Base-by-base conservation (phyloP, 2,797 vertebrate species). In the Gymnopithys bicolor region DNA sequence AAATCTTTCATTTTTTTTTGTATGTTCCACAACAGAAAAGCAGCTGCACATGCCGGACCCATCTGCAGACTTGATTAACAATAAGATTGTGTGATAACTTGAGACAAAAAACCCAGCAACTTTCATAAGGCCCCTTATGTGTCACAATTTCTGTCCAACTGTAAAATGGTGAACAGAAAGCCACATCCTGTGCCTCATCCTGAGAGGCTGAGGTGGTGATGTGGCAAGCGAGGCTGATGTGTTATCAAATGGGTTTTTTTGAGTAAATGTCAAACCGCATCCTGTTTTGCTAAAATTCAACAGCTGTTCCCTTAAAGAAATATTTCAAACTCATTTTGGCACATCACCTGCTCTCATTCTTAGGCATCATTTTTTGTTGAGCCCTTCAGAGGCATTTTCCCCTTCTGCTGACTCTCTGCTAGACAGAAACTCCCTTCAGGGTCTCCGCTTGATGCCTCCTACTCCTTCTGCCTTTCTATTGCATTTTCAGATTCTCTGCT, bases 211-310 rank as follows among this genome's bases (percentile, higher is more conserved):
- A 60, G 43, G 35, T 63, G 68, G 5, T 62, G 7, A 1, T 93
- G 82, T 48, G 62, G 78, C 79, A 93, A 80, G 56, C 76, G 24
- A 80, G 21, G 28, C 22, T 55, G 39, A 49, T 70, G 49, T 1
- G 0, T 52, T 91, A 78, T 55, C 75, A 62, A 87, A 58, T 2
- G 3, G 1, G 1, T 2, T 76, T 84, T 82, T 82, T 41, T 84
- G 32, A 80, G 66, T 91, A 94, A 97, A 97, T 97, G 97, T 96
- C 96, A 98, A 91, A 83, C 98, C 97, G 2, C 98, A 98, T 98
- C 98, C 98, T 98, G 98, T 97, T 98, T 95, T 97, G 87, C 73
- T 77, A 59, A 80, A 83, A 87, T 48, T 77, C 59, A 90, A 32
- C 86, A 71, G 60, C 17, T 74, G 7, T 75, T 93, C 59, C 32